A percentile compares a stretch with the other conserved stretches of the same genome.
Conservation (phyloP, 2,113 vertebrate genomes). For the Gymnocephalus cernua region DNA sequence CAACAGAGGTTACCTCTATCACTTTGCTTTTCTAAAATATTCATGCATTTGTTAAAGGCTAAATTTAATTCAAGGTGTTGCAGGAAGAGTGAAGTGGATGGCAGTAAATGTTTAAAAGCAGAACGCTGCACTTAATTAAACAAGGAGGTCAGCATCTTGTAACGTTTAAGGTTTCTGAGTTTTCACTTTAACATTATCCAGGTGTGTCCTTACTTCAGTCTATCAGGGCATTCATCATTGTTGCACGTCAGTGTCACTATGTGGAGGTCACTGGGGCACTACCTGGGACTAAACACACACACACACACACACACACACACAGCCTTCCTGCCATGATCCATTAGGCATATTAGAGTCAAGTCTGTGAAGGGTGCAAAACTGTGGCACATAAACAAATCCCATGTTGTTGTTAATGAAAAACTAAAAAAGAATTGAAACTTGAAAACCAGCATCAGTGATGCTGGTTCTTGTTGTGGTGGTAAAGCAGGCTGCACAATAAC, state of each 20-base stretch:
- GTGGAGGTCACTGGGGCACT: conserved; percentile 69
- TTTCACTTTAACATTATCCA: conserved; percentile 77
- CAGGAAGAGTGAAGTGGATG: conserved; percentile 70
- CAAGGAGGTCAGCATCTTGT: conserved; percentile 77
- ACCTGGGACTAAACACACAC: conserved; percentile 45
- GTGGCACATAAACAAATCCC: background rate
- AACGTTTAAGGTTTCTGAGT: conserved; percentile 77
- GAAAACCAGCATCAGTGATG: conserved; percentile 54
- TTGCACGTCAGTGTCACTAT: conserved; percentile 71
- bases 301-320: background rate
- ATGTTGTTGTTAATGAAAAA: conserved; percentile 29
- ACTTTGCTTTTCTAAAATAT: conserved; percentile 56
- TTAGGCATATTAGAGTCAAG: conserved; percentile 16
- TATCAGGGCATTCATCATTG: conserved; percentile 75
- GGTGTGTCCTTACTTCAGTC: conserved; percentile 71
- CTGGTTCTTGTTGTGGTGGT: conserved; percentile 67
- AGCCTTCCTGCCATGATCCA: conserved; percentile 30
- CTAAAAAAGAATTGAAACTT: conserved; percentile 37
- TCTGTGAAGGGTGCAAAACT: conserved; percentile 24
- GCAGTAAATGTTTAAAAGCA: conserved; percentile 76
- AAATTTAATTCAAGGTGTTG: conserved; percentile 65
- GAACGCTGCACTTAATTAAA: conserved; percentile 80
- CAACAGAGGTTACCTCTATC: conserved; percentile 10
- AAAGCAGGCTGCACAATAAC: conserved; percentile 76
- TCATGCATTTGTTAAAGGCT: conserved; percentile 51